Evolutionary conservation across 2,888 invertebrate species (phyloP), one percentile per base, ranked within the genome.

Genomic region (Fragum fragum): DNA sequence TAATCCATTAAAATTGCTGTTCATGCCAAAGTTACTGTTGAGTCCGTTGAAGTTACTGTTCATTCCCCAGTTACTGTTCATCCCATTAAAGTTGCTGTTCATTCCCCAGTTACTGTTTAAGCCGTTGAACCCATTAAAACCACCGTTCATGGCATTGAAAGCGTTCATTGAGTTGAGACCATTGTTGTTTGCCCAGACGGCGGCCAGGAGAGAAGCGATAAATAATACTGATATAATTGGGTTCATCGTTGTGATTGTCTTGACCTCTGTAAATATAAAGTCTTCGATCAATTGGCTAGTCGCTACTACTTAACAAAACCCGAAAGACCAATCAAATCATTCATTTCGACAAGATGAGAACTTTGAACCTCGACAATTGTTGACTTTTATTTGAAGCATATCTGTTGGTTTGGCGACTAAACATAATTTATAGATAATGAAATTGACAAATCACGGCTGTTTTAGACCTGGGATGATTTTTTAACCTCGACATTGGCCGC

Each of bases 31-130:
- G n/a, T 63, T 63, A 9, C 26, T 66, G 66, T 66, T 66, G 14
- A 66, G 28, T 42, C 66, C 66, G 23, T 63, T 63, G 14, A 63
- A 63, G 21, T 63, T 57, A 9, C 32, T 66, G 66, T 71, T 71
- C 71, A 71, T 55, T 36, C 71, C 71, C n/a, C 21, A 21, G 14
- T 26, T 42, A n/a, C 32, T n/a, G 23, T 71, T 71, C 57, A 71
- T 55, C 11, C 26, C 36, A 29, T 71, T 71, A 14, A 18, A 71
- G 39, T 55, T 55, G 23, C 23, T 55, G 57, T 71, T 71, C 66
- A 66, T 29, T 29, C 63, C 36, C 42, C 42, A 42, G 16, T 42
- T 66, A 21, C 42, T 66, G 26, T 66, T 66, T 42, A 66, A 42
- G 21, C 66, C 42, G 23, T 66, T 66, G 42, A 42, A 26, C 1